Evolutionary conservation across 2,797 vertebrate genomes (phyloP), one percentile per base, ranked within the genome.

Genomic region (Chloroceryle amazona): DNA sequence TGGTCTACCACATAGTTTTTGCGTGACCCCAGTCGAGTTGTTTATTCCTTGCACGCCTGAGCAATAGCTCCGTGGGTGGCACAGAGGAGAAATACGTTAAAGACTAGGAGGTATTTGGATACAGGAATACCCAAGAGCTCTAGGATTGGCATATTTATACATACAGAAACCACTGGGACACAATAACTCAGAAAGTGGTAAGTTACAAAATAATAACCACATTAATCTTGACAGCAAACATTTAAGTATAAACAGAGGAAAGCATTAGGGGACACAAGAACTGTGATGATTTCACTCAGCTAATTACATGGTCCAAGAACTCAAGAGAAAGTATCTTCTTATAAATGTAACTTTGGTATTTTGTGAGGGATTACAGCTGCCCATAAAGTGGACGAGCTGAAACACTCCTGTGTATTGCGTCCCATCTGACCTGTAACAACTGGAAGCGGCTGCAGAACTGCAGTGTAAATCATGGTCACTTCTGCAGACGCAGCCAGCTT

Each of bases 161-260:
- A 41, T 25, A 54, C 42, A 89, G 82, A 95, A 80, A 90, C 47
- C 70, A 93, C 35, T 71, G 6, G 1, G 63, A 89, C 44, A 80
- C 73, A 80, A 3, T 67, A 84, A 85, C 57, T 87, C 74, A 65
- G 66, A 89, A 66, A 79, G 52, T 6, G 8, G 21, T 20, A 74
- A 86, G 52, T 63, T 63, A 88, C 46, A 79, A 79, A 90, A 71
- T 71, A 79, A 88, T 80, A 93, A 94, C 84, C 21, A 62, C 74
- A 71, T 63, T 90, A 31, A 72, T 92, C 63, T 35, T 54, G 52
- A 74, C 29, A 67, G 71, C 67, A 92, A 92, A 84, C 3, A 5
- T 25, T 66, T 22, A 79, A 58, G 21, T 18, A 37, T 22, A 81
- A 94, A 84, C 58, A 79, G 66, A 92, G 61, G 35, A 47, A 92